phyloP scores from a whole-genome alignment of 2,113 vertebrate genomes.

The Ranitomeya variabilis region DNA sequence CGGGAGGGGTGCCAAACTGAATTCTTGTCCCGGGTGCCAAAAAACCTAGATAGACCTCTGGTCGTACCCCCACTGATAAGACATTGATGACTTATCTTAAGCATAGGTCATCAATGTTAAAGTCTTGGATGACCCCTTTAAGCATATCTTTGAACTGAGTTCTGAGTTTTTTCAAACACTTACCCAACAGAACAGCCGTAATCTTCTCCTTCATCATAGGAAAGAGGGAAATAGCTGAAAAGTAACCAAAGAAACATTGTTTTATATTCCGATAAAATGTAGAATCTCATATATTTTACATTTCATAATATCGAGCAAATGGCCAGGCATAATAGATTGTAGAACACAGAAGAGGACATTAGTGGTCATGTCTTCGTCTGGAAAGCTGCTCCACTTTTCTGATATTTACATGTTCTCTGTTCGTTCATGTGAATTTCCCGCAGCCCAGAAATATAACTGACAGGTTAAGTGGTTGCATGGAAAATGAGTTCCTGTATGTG shows the following conservation, averaged over 20 bases:
- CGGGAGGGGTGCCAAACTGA: too few species aligned
- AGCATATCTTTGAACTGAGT: neutral
- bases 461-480: neutral
- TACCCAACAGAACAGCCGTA: slow-evolving; percentile 71
- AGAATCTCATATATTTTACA: neutral
- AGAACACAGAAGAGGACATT: neutral
- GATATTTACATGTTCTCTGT: neutral
- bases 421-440: neutral
- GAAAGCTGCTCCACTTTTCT: neutral
- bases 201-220: slow-evolving; percentile 72
- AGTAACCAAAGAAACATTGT: neutral
- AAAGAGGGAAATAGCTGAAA: slow-evolving; percentile 53
- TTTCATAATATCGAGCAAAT: neutral
- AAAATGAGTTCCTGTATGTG: slow-evolving; percentile 6
- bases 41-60: too few species aligned
- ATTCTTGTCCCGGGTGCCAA: too few species aligned
- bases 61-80: too few species aligned
- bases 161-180: slow-evolving; percentile 59
- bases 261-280: neutral
- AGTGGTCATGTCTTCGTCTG: neutral
- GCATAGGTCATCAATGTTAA: too few species aligned
- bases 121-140: too few species aligned
- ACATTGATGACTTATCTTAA: too few species aligned
- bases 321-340: neutral
- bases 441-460: neutral